A percentile compares a stretch with the other conserved stretches of the same genome.
Conservation (phyloP, 2,888 invertebrate species). For the Agrypnus murinus region DNA sequence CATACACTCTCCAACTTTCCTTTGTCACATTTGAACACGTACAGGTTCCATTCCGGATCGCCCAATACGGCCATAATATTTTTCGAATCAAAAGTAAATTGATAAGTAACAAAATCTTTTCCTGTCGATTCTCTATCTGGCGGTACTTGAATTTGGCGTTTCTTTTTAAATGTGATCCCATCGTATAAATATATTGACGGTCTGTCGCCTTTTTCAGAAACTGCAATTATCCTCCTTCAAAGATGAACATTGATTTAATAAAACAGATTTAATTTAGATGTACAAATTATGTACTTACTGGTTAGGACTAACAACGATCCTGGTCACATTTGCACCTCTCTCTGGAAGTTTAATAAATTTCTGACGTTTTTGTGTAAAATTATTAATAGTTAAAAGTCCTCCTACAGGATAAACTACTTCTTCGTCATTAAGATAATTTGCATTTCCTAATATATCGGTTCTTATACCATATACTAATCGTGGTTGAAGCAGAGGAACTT, state of each 20-base stretch:
- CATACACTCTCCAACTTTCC: conserved; percentile 85
- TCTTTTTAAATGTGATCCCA: conserved; percentile 79
- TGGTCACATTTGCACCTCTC: conserved; percentile 78
- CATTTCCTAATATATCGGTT: conserved; percentile 80
- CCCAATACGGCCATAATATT: conserved; percentile 86
- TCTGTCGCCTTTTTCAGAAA: conserved; percentile 78
- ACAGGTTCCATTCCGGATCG: conserved; percentile 87
- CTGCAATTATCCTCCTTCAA: conserved; percentile 78
- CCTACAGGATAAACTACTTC: conserved; percentile 89
- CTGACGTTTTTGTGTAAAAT: conserved; percentile 82
- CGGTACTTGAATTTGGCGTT: conserved; percentile 76
- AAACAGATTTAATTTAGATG: conserved; percentile 1
- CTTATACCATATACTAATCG: conserved; percentile 78
- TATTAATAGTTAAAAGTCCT: conserved; percentile 83
- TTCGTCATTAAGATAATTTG: conserved; percentile 81
- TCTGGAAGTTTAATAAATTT: conserved; percentile 82
- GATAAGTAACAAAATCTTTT: conserved; percentile 80
- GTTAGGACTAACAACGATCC: conserved; percentile 79
- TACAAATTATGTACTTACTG: conserved; percentile 74
- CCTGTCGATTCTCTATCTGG: conserved; percentile 71
- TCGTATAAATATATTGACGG: conserved; percentile 84
- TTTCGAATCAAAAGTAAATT: conserved; percentile 89
- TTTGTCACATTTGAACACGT: conserved; percentile 88
- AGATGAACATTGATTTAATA: conserved; percentile 19
- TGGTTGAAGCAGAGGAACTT: conserved; percentile 76